Evolutionary conservation across 2,113 vertebrate species (phyloP).

Genomic region (Xenopus tropicalis): DNA sequence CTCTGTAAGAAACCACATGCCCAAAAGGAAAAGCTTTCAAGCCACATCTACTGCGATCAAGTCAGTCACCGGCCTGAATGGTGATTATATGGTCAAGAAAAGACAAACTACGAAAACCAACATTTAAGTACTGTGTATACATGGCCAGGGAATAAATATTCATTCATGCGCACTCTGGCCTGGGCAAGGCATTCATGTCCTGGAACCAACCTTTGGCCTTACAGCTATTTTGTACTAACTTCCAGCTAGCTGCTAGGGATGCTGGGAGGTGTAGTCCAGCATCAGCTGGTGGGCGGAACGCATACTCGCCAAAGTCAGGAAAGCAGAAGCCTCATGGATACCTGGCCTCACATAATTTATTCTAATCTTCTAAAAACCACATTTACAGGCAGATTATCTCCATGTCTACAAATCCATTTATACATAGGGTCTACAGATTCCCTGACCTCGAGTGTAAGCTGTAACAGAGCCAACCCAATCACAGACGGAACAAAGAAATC

Average conservation of each 20-base stretch:
- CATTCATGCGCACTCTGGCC: neutral
- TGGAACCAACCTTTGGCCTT: no score
- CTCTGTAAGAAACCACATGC: slow-evolving; percentile 51
- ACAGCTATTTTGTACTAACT: no score
- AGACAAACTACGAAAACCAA: slow-evolving; percentile 41
- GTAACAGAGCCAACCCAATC: no score
- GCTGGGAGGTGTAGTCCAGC: no score
- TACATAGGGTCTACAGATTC: neutral
- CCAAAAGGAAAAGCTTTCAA: slow-evolving; percentile 45
- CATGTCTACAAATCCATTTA: neutral
- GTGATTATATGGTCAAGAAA: no score
- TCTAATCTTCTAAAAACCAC: slow-evolving; percentile 5
- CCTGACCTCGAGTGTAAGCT: neutral
- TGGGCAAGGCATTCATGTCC: no score
- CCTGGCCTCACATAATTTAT: slow-evolving; percentile 5
- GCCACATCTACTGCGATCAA: slow-evolving; percentile 47
- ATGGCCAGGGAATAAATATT: slow-evolving; percentile 19
- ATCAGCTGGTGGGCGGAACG: no score
- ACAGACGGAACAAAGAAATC: no score
- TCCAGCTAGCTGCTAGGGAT: no score
- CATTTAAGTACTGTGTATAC: slow-evolving; percentile 42
- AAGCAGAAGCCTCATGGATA: neutral
- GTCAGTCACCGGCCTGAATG: slow-evolving; percentile 46
- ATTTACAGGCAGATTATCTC: slow-evolving; percentile 20
- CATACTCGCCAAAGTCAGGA: no score